These are phyloP conservation scores for Sterna hirundo DNA, from an alignment of 2,113 vertebrate genomes.

Conservation along the genomic window DNA sequence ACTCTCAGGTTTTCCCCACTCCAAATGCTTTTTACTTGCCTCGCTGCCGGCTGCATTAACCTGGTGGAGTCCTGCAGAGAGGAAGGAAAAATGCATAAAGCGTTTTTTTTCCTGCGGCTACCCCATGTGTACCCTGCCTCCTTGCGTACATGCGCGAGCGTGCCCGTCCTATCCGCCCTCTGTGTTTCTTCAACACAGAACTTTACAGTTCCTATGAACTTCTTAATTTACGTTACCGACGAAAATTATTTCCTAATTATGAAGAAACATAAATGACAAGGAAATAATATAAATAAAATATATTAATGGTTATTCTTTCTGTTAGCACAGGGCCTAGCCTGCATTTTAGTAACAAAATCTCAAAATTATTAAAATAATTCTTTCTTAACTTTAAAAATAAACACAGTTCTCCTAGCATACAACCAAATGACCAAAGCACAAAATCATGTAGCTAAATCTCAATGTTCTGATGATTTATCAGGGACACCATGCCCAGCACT, in stretches of 20 bases:
- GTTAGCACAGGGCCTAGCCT: not conserved
- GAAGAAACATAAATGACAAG: not conserved
- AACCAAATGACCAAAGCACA: not conserved
- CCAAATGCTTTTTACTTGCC: not conserved
- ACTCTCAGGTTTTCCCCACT: not conserved
- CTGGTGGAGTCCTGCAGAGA: not conserved
- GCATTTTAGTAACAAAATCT: not conserved
- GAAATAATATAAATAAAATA: not conserved
- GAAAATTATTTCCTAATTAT: not conserved
- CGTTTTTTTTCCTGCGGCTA: not conserved
- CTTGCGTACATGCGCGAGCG: accelerated
- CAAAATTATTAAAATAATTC: not conserved
- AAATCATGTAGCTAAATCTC: not conserved
- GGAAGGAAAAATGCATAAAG: not conserved
- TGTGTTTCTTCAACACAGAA: not conserved
- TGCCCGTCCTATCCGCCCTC: not conserved
- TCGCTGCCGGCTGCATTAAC: not conserved
- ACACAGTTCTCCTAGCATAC: not conserved
- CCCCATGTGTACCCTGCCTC: accelerated
- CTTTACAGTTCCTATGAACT: not conserved
- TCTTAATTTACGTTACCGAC: not conserved
- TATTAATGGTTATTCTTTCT: not conserved
- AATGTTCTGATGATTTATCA: not conserved
- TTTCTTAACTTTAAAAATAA: not conserved
- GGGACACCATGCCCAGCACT: not conserved